These are phyloP conservation scores for Ornithorhynchus anatinus DNA, from an alignment of 2,113 vertebrate species.

Conservation along the genomic window DNA sequence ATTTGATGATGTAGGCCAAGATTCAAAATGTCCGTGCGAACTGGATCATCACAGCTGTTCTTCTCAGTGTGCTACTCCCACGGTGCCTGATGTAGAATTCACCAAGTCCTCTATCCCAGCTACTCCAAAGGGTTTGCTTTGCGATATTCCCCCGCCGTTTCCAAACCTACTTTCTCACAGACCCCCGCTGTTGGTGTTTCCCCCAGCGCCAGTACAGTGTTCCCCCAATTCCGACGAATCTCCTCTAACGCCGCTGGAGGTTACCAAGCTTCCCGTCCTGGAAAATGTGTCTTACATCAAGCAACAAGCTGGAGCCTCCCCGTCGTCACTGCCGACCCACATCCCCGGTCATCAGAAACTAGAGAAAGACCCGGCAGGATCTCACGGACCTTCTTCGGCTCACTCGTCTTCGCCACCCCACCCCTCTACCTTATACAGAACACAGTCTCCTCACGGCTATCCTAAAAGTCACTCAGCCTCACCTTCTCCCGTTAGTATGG, in stretches of 20 bases:
- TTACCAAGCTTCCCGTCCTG: slow-evolving; percentile 86
- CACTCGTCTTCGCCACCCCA: slow-evolving; percentile 91
- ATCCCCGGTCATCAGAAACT: slow-evolving; percentile 77
- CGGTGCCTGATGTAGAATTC: slow-evolving; percentile 88
- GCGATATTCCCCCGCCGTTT: slow-evolving; percentile 93
- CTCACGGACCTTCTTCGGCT: slow-evolving; percentile 78
- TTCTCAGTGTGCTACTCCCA: slow-evolving; percentile 91
- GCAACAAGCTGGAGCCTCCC: slow-evolving; percentile 76
- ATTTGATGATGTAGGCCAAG: slow-evolving; percentile 84
- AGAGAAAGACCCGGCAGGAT: slow-evolving; percentile 81
- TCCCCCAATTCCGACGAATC: slow-evolving; percentile 97
- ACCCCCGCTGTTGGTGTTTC: slow-evolving; percentile 91
- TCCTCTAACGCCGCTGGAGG: slow-evolving; percentile 92
- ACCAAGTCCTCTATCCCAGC: slow-evolving; percentile 78
- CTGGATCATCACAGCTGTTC: slow-evolving; percentile 85
- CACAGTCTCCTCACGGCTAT: slow-evolving; percentile 85
- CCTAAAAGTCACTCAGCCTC: slow-evolving; percentile 93
- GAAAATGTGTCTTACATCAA: slow-evolving; percentile 86
- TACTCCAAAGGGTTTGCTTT: slow-evolving; percentile 83
- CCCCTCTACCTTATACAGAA: slow-evolving; percentile 85
- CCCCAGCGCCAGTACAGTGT: slow-evolving; percentile 89
- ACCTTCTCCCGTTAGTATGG: slow-evolving; percentile 92
- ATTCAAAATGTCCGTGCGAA: slow-evolving; percentile 73
- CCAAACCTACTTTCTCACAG: slow-evolving; percentile 92
- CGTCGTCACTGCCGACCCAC: slow-evolving; percentile 80